Base-by-base conservation (phyloP, 37 sponge, comb jelly and placozoan genomes). In the Mnemiopsis leidyi region DNA sequence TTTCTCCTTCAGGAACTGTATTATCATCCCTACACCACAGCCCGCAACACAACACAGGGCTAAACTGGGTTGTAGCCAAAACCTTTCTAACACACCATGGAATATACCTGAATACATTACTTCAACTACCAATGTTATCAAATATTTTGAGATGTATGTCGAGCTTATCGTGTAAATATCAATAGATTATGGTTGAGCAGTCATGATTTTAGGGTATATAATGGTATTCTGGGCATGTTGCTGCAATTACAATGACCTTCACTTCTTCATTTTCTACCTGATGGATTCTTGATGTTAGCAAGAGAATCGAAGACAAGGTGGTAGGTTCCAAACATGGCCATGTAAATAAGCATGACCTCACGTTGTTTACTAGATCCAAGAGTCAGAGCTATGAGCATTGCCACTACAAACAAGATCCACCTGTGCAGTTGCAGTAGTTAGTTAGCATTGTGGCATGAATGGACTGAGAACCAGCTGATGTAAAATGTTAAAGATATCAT, bases 11-110 rank as follows among this genome's bases (percentile, higher is more conserved):
- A 33, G 23, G 23, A 40, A 26, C 30, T n/a, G 3, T 23, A 71
- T 29, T 2, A 40, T 3, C 90, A 85, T 85, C 40, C 90, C 90
- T 23, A 40, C 36, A 18, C 67, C 90, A 38, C 48, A 23, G 0
- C 90, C 90, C 0, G 90, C 31, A 13, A 85, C 25, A 23, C 21
- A 35, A 38, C 90, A 40, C 48, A 85, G 67, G 2, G 67, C 48
- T n/a, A 85, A 26, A 85, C 67, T 85, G 61, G 90, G 90, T 25
- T 85, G 90, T 28, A 85, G 23, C 90, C 90, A 85, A 67, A 85
- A 85, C 90, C 90, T 13, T 67, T 85, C 90, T 28, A 85, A 85
- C 24, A 85, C 90, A 23, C 90, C 90, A 61, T 85, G 90, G 48
- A 85, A 85, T 40, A 85, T 85, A 0, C 90, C 90, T 85, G 90